Evolutionary conservation across 37 sponge, comb jelly and placozoan species (phyloP), one percentile per base, ranked within the genome.

Genomic region (Aphrocallistes beatrix): DNA sequence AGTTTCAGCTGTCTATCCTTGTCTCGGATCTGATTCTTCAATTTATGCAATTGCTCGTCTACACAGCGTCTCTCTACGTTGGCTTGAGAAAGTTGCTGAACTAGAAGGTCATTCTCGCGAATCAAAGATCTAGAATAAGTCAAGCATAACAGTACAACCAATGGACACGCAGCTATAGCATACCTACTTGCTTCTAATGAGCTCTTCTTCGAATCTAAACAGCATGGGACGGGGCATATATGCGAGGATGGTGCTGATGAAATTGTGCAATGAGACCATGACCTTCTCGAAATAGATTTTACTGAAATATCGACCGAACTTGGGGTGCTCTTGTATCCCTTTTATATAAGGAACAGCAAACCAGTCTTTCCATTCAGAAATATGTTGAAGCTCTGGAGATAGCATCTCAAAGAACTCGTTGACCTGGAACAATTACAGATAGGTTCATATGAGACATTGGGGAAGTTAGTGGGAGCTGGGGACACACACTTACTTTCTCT

Each of bases 281-380:
- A 96, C 89, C 1, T 93, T 85, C 50, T 92, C 92, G 21, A 84
- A 38, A 92, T 95, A 96, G 37, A 92, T 90, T 85, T 88, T 92
- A 84, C 89, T 90, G 84, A 90, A 94, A 83, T 94, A 96, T 42
- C 90, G 51, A 38, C 85, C 89, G 85, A 94, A 96, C 0, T 87
- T 82, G 0, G 95, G 88, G 36, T 92, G 88, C 49, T 90, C 88
- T 34, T 96, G 95, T 37, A 93, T 86, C 82, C 51, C 89, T 45
- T 89, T 92, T 37, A 88, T 87, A 83, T 88, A 96, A 13, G 96
- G 96, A 8, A 96, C 85, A 28, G 87, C 96, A 86, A 96, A 94
- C 96, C 96, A 96, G 30, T 96, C 96, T 83, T 94, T 96, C 96
- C 96, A 96, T 51, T 96, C 96, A 37, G 87, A 85, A 36, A 81